Percentiles rank a stretch among this genome's conserved stretches.
Evolutionary conservation across 2,888 invertebrate species (phyloP).

Genomic region (Cecidostiba fungosa): DNA sequence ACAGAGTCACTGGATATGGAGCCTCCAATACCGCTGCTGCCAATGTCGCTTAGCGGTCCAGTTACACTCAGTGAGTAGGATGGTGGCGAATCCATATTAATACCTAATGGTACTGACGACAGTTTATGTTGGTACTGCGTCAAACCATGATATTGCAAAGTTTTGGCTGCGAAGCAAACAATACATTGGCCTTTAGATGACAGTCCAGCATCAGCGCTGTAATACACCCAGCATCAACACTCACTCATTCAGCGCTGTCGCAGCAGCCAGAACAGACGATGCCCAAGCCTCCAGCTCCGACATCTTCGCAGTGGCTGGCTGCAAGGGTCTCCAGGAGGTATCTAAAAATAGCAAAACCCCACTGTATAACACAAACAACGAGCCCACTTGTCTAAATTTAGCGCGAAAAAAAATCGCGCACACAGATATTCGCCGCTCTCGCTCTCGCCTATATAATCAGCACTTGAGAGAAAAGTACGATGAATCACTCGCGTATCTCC

Average conservation of each 20-base stretch:
- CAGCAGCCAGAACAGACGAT: constrained; percentile 14
- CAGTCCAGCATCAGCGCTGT: neutral
- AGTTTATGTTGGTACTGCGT: constrained; percentile 62
- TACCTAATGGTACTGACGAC: constrained; percentile 37
- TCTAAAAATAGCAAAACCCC: constrained; percentile 59
- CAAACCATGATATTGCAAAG: constrained; percentile 60
- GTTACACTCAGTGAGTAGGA: constrained; percentile 88
- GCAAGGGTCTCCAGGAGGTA: constrained; percentile 27
- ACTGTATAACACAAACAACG: constrained; percentile 35
- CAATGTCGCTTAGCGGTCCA: constrained; percentile 88
- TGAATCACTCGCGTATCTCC: constrained; percentile 12
- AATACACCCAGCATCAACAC: neutral
- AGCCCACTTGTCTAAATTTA: constrained; percentile 38
- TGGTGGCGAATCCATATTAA: constrained; percentile 88
- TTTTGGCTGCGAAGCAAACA: constrained; percentile 50
- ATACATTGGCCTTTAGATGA: neutral
- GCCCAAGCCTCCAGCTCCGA: neutral
- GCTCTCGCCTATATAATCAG: neutral
- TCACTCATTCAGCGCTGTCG: constrained; percentile 52
- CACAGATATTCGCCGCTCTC: neutral
- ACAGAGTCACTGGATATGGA: constrained; percentile 89
- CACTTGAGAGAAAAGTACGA: neutral
- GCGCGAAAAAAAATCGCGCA: neutral
- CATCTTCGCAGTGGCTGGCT: constrained; percentile 38
- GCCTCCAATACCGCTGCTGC: constrained; percentile 88